phyloP scores from a whole-genome alignment of 2,888 invertebrate genomes.

The Ceriagrion tenellum region DNA sequence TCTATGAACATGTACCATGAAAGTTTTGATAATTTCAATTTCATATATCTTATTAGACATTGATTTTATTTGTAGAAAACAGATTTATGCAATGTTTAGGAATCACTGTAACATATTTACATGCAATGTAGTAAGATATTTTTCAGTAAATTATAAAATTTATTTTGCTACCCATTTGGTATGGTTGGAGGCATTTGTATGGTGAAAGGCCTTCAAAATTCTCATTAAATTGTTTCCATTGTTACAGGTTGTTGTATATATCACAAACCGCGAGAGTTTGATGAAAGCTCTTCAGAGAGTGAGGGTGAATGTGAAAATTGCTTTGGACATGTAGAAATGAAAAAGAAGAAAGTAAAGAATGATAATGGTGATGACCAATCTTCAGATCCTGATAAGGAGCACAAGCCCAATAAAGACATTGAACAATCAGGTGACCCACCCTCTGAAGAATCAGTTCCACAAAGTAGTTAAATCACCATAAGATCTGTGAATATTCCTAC shows the following conservation, averaged over 20 bases:
- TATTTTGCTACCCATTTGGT: too few species aligned
- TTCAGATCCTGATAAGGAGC: conserved; percentile 20
- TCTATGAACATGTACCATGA: too few species aligned
- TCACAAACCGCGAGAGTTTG: conserved; percentile 92
- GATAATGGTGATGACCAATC: neutral
- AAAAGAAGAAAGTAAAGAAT: conserved; percentile 74
- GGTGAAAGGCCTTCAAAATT: conserved; percentile 5
- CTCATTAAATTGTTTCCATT: conserved; percentile 68
- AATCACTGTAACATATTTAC: too few species aligned
- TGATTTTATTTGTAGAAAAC: too few species aligned
- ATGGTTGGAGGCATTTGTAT: too few species aligned
- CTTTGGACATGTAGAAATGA: conserved; percentile 88
- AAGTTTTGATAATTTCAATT: too few species aligned
- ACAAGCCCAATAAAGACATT: neutral
- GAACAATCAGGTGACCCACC: neutral
- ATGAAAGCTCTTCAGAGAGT: conserved; percentile 92
- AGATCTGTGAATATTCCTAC: neutral
- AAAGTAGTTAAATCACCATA: neutral
- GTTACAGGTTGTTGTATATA: conserved; percentile 94
- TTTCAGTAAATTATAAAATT: too few species aligned
- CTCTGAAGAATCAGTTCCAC: neutral
- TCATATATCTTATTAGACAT: too few species aligned
- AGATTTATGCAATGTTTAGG: too few species aligned
- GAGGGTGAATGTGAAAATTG: conserved; percentile 93
- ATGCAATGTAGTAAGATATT: too few species aligned